Evolutionary conservation across 1,140 invertebrate genomes (phyloP).

Genomic region (Propsilocerus akamusi): DNA sequence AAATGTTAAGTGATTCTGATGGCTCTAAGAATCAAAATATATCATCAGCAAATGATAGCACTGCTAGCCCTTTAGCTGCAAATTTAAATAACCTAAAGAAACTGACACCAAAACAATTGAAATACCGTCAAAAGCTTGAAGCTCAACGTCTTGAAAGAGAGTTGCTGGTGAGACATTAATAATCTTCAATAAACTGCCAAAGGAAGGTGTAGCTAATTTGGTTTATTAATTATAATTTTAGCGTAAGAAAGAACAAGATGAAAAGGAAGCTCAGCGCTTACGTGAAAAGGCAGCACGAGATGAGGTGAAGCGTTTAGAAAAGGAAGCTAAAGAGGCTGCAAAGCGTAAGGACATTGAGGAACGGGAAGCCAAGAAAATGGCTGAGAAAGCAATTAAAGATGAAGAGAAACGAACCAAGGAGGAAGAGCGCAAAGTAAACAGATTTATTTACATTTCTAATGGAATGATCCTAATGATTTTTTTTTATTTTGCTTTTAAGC

Average conservation of each 20-base stretch:
- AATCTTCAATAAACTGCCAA: too few relatives aligned
- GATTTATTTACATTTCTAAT: conserved; percentile 18
- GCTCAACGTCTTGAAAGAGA: background rate
- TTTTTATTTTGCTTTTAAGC: background rate
- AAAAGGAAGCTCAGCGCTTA: conserved; percentile 29
- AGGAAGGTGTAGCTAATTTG: too few relatives aligned
- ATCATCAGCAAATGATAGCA: background rate
- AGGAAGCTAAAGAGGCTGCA: conserved; percentile 11
- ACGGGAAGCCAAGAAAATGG: conserved; percentile 19
- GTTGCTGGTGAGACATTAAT: too few relatives aligned
- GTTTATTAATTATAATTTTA: too few relatives aligned
- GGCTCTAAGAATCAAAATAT: background rate
- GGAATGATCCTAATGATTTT: conserved; percentile 21
- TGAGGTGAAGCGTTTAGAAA: conserved; percentile 5
- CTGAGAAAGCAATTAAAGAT: conserved; percentile 39
- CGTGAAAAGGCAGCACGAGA: conserved; percentile 20
- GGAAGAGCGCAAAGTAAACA: conserved; percentile 27
- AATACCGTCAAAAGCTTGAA: background rate
- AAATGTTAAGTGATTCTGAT: background rate
- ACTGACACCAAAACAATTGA: background rate
- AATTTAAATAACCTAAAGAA: background rate
- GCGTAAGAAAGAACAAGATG: conserved; percentile 29
- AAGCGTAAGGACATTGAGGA: conserved; percentile 15
- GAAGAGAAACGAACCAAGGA: conserved; percentile 36
- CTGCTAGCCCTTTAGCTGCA: background rate